A percentile compares a stretch with the other conserved stretches of the same genome.
These are phyloP conservation scores for Episyrphus balteatus DNA, from an alignment of 1,140 invertebrate genomes.

Conservation along the genomic window DNA sequence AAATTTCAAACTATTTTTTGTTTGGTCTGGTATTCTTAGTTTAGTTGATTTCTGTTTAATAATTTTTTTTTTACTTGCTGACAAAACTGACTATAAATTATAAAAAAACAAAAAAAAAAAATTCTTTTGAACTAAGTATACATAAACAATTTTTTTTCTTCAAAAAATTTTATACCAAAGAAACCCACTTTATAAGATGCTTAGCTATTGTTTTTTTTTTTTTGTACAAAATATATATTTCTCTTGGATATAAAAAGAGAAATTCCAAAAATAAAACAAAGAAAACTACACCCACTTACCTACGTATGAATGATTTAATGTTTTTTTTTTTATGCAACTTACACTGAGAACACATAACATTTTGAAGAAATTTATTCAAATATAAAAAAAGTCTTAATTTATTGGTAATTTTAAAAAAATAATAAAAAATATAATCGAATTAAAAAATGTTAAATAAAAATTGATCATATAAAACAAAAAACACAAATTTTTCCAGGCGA, in stretches of 20 bases:
- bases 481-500: slow-evolving; percentile 30
- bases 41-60: not conserved
- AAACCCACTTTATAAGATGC: not conserved
- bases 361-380: slow-evolving; percentile 16
- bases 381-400: not conserved
- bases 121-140: too few species aligned
- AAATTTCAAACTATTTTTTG: slow-evolving; percentile 1
- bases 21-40: not conserved
- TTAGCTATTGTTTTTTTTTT: not conserved
- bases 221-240: not conserved
- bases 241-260: not conserved
- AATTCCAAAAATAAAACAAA: not conserved
- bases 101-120: too few species aligned
- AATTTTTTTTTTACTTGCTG: not conserved
- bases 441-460: slow-evolving; percentile 2
- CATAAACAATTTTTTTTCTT: not conserved
- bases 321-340: too few species aligned
- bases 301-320: not conserved
- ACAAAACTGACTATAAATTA: not conserved
- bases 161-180: not conserved
- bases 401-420: not conserved
- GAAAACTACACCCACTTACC: not conserved
- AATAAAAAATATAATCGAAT: slow-evolving; percentile 3
- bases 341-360: slow-evolving; percentile 29
- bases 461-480: slow-evolving; percentile 8